Evolutionary conservation across 2,113 vertebrate species (phyloP).

Genomic region (Pygoscelis antarcticus): DNA sequence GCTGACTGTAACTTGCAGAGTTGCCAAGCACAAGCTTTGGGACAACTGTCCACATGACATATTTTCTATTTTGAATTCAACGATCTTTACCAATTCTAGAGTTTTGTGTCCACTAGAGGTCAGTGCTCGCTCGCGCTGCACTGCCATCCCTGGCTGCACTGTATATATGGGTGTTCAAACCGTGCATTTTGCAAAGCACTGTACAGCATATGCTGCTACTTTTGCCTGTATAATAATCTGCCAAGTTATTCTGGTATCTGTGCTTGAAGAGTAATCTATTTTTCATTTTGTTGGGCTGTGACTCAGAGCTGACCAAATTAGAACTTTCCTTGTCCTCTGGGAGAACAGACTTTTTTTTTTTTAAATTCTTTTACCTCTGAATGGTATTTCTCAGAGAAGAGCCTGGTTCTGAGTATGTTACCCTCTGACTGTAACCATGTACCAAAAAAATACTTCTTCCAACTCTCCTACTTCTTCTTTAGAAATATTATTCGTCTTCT

Average conservation of each 20-base stretch:
- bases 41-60: fast-evolving
- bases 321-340: neutral
- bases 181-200: neutral
- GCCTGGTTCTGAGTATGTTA: neutral
- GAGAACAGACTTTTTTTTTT: neutral
- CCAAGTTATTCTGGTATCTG: neutral
- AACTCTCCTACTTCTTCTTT: neutral
- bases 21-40: neutral
- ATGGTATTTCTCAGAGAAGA: neutral
- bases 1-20: neutral
- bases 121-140: neutral
- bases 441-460: neutral
- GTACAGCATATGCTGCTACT: neutral
- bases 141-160: neutral
- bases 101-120: neutral
- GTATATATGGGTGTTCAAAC: fast-evolving
- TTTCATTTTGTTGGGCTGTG: neutral
- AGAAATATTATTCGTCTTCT: neutral
- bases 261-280: neutral
- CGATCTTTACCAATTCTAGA: neutral
- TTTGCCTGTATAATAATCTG: neutral
- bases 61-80: neutral
- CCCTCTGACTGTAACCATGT: neutral
- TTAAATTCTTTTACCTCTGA: neutral
- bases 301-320: neutral